Percentiles rank a stretch among this genome's conserved stretches.
These are phyloP conservation scores for Apodemus sylvaticus DNA, from an alignment of 2,113 vertebrate genomes.

Conservation along the genomic window DNA sequence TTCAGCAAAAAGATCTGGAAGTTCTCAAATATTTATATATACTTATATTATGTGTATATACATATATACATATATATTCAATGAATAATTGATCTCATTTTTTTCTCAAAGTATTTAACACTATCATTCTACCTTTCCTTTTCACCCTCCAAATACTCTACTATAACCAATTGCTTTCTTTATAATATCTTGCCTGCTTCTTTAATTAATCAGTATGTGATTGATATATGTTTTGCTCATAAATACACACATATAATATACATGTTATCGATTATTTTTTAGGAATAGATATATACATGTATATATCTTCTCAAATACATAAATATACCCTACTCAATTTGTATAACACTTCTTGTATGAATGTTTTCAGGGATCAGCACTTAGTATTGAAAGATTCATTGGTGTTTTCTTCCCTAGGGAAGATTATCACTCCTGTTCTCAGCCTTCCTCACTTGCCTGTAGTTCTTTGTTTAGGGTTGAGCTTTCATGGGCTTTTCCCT, in stretches of 20 bases:
- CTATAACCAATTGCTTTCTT: background rate
- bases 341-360: background rate
- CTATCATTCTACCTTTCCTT: background rate
- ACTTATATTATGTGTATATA: too few relatives aligned
- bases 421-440: background rate
- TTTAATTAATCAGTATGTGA: background rate
- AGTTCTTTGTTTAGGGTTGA: background rate
- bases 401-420: background rate
- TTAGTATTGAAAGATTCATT: background rate
- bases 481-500: background rate
- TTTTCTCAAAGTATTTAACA: background rate
- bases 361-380: background rate
- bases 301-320: background rate
- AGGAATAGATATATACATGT: background rate
- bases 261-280: background rate
- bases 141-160: background rate
- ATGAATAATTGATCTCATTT: background rate
- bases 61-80: too few relatives aligned
- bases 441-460: background rate
- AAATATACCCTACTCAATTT: background rate
- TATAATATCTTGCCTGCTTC: background rate
- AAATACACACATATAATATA: background rate
- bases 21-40: background rate
- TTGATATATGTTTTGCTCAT: background rate
- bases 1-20: conserved; percentile 62